Evolutionary conservation across 2,888 invertebrate genomes (phyloP), one percentile per base, ranked within the genome.

Genomic region (Drosophila basisetae): DNA sequence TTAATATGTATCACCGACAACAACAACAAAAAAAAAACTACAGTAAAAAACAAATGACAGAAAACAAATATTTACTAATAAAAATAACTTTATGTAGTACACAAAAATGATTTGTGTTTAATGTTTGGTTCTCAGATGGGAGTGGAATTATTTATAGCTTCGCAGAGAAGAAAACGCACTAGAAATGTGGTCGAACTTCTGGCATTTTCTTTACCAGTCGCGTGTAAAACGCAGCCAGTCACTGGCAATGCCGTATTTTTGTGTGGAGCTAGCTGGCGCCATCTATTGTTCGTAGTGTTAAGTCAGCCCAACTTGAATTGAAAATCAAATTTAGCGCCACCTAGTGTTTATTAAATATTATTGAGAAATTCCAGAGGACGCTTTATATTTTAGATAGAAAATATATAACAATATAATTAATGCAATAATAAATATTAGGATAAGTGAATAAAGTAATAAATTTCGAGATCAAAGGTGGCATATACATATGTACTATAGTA

Each of bases 71-170:
- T 86, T 84, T 83, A 91, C 85, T 83, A 89, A 92, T 92, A 92
- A 92, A 92, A 89, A 83, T 91, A 92, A 91, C 83, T 91, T 91
- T 90, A 91, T 91, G 92, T 92, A 92, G 92, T 88, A 91, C 82
- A 87, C 76, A 67, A 67, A 61, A 25, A 7, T 9, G 16, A 18
- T 22, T 30, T 53, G 58, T 43, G n/a, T 43, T 43, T 28, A n/a
- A 55, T 56, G 0, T 25, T 22, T 9, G 16, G 13, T 22, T 22
- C 1, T 5, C 4, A 16, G 9, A 0, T 31, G 16, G 47, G 47
- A 0, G 25, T 47, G 16, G 9, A 16, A 1, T 25, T 16, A 16
- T 25, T 25, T 28, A 47, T 16, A 25, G 7, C 13, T 4, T 7
- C 7, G 13, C 13, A 7, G 4, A 31, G n/a, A 13, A n/a, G 3